Evolutionary conservation across 2,113 vertebrate genomes (phyloP).

Genomic region (Pseudorhombus dupliciocellatus): DNA sequence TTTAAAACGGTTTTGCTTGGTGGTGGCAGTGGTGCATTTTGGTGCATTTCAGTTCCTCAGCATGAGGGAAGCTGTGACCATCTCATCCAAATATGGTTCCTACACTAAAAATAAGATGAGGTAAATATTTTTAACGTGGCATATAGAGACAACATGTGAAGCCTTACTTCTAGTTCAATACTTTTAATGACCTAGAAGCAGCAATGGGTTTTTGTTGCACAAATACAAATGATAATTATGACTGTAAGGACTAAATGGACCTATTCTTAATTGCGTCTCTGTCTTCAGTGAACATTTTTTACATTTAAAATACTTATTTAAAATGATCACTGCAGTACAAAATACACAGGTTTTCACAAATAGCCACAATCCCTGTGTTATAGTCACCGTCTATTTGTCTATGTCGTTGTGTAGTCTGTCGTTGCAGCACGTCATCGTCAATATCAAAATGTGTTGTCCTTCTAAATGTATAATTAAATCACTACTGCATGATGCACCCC

Average conservation of each 20-base stretch:
- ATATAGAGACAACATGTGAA: too few species aligned
- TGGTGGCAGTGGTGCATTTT: conserved; percentile 2
- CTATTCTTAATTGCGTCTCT: conserved; percentile 9
- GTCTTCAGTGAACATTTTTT: conserved; percentile 11
- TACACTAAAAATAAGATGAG: too few species aligned
- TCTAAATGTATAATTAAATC: conserved; percentile 2
- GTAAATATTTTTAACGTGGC: too few species aligned
- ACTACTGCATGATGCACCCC: neutral
- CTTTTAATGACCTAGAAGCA: conserved; percentile 9
- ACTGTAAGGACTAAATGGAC: conserved; percentile 4
- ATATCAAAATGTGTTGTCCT: neutral
- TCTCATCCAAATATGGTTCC: neutral
- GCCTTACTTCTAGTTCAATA: neutral
- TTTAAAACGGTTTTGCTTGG: conserved; percentile 1
- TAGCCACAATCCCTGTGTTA: neutral
- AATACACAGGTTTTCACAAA: neutral
- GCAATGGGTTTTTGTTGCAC: neutral
- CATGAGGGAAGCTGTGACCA: neutral
- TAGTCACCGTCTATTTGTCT: neutral
- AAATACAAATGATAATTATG: conserved; percentile 16
- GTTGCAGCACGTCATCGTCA: neutral
- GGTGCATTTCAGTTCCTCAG: neutral
- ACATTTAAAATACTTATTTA: neutral
- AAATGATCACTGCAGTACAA: neutral
- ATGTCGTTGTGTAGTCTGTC: neutral